Percentiles rank a stretch among this genome's conserved stretches.
phyloP scores from a whole-genome alignment of 2,113 vertebrate genomes.

The Sitta europaea region DNA sequence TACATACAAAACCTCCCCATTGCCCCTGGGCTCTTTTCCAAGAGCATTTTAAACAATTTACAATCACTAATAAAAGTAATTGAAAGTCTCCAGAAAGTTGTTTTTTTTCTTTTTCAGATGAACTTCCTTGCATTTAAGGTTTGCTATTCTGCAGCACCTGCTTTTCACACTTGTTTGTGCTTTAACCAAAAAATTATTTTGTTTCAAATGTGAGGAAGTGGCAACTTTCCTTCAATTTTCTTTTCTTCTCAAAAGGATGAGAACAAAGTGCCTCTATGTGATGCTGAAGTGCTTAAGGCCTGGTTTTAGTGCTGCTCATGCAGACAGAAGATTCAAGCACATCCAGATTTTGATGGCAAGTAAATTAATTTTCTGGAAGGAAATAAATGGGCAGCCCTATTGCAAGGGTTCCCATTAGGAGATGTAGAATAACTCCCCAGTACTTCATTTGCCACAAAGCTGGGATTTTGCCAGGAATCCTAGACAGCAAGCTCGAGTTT shows the following conservation, averaged over 20 bases:
- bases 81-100: constrained; percentile 42
- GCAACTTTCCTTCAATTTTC: neutral
- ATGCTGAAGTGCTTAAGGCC: neutral
- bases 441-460: neutral
- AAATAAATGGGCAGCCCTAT: neutral
- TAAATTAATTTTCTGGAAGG: neutral
- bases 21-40: constrained; percentile 3
- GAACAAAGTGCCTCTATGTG: neutral
- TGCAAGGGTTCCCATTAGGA: neutral
- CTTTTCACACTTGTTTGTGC: constrained; percentile 1
- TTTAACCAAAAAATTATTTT: neutral
- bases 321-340: neutral
- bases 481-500: neutral
- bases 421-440: neutral
- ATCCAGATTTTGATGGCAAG: neutral
- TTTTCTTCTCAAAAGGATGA: neutral
- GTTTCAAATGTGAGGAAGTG: neutral
- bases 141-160: constrained; percentile 25
- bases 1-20: neutral
- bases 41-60: constrained; percentile 42
- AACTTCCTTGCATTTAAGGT: neutral
- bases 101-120: neutral
- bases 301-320: neutral
- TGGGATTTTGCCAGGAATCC: neutral
- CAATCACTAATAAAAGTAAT: constrained; percentile 55